Percentiles rank a stretch among this genome's conserved stretches.
Evolutionary conservation across 2,797 vertebrate species (phyloP).

Genomic region (Amblyraja radiata): DNA sequence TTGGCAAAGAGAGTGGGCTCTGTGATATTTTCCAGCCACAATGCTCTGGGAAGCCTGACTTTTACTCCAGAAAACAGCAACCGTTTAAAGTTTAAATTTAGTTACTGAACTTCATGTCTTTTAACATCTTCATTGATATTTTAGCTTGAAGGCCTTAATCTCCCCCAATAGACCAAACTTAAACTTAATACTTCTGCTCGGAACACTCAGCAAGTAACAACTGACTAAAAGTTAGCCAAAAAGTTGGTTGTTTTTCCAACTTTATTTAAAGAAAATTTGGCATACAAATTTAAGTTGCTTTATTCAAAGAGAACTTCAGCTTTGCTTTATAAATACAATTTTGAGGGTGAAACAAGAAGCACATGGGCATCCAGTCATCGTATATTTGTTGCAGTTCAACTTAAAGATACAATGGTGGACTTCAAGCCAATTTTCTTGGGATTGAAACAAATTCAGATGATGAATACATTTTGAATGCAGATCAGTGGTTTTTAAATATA

Average conservation of each 20-base stretch:
- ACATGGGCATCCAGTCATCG: neutral
- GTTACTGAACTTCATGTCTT: neutral
- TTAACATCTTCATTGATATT: neutral
- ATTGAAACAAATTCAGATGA: no score
- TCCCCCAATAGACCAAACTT: neutral
- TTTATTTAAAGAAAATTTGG: neutral
- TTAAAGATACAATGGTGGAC: neutral
- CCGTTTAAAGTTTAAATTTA: neutral
- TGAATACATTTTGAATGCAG: no score
- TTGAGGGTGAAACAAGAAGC: neutral
- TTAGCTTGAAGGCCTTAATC: constrained; percentile 1
- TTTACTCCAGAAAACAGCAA: neutral
- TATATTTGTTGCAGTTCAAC: neutral
- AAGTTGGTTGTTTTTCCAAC: neutral
- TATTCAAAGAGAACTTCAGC: neutral
- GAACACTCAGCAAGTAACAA: neutral
- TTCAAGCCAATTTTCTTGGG: no score
- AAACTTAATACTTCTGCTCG: neutral
- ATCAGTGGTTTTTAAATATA: no score
- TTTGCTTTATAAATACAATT: neutral
- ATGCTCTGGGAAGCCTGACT: neutral
- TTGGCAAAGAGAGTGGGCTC: neutral
- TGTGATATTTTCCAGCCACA: neutral
- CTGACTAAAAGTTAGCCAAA: neutral
- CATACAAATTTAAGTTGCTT: neutral